These are phyloP conservation scores for Cebus imitator DNA, from an alignment of 2,113 vertebrate genomes.

Conservation along the genomic window DNA sequence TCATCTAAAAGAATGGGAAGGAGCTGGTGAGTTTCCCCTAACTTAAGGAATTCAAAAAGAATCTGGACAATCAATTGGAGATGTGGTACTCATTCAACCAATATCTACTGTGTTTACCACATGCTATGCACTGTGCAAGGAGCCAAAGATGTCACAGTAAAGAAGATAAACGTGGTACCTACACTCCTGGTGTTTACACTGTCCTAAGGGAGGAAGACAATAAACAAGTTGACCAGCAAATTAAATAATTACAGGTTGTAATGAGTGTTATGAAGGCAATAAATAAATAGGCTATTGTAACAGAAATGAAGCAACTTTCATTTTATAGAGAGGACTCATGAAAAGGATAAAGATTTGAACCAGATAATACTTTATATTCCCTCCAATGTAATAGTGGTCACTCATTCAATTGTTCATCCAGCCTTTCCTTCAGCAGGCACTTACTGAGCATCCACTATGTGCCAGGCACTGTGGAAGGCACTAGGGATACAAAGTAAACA, in stretches of 20 bases:
- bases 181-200: background rate
- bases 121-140: background rate
- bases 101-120: background rate
- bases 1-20: background rate
- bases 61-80: background rate
- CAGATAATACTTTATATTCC: background rate
- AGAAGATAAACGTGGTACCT: background rate
- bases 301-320: background rate
- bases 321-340: background rate
- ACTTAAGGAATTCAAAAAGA: background rate
- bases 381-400: background rate
- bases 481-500: background rate
- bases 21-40: background rate
- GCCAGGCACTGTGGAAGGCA: background rate
- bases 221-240: background rate
- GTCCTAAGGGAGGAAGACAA: background rate
- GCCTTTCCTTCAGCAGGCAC: background rate
- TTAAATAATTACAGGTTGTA: background rate
- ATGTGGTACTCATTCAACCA: background rate
- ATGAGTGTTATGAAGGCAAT: background rate
- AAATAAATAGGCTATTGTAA: background rate
- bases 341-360: background rate
- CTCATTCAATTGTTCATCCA: background rate
- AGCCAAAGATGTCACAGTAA: background rate
- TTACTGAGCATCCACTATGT: background rate